Conservation (phyloP, 2,797 vertebrate genomes). For the Ctenosaura bakeri region DNA sequence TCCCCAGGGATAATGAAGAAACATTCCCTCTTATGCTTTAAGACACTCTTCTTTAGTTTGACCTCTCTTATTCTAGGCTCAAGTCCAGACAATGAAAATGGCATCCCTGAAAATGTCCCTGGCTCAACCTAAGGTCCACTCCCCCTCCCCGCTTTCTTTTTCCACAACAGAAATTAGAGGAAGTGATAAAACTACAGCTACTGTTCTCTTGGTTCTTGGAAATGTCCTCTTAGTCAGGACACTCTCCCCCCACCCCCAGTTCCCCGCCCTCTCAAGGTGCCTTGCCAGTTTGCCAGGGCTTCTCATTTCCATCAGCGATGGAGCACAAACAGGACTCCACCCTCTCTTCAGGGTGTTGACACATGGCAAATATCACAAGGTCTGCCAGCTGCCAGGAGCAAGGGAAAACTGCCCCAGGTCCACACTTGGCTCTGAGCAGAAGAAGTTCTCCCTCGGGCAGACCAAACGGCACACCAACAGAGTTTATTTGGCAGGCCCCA, state of each 20-base stretch:
- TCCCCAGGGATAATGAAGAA: background rate
- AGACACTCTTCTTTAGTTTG: background rate
- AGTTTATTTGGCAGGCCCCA: background rate
- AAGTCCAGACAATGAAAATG: background rate
- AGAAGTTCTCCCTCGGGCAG: background rate
- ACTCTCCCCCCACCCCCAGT: background rate
- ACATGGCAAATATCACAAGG: conserved; percentile 32
- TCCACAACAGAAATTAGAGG: background rate
- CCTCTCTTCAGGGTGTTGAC: conserved; percentile 21
- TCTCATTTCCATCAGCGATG: background rate
- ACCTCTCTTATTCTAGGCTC: background rate
- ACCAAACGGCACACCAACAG: background rate
- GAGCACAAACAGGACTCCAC: conserved; percentile 6
- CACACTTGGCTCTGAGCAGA: background rate
- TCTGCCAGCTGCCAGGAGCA: background rate
- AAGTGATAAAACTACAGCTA: background rate
- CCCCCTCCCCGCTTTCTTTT: background rate
- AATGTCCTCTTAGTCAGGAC: conserved; percentile 10
- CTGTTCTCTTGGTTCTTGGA: background rate
- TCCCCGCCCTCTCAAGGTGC: conserved; percentile 12
- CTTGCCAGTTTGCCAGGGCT: background rate
- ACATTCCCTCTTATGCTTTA: background rate
- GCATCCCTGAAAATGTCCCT: background rate
- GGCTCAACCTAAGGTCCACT: background rate
- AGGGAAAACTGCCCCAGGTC: background rate